These are phyloP conservation scores for Platycheirus rosarum DNA, from an alignment of 2,888 invertebrate genomes.

Conservation along the genomic window DNA sequence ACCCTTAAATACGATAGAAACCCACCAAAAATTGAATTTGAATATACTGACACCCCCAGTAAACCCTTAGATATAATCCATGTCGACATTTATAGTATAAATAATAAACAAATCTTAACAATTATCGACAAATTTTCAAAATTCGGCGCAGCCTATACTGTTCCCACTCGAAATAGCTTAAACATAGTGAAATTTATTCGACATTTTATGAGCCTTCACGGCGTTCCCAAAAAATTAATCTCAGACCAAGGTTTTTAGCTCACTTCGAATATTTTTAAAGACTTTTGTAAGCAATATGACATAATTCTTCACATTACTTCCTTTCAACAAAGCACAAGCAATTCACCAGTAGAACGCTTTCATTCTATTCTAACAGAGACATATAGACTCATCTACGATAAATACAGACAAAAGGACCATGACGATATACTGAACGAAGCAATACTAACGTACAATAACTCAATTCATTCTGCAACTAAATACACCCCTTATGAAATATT, in stretches of 20 bases:
- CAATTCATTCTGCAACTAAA: slow-evolving; percentile 26
- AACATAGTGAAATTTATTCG: neutral
- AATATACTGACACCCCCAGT: no score
- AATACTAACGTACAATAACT: slow-evolving; percentile 26
- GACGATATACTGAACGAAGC: slow-evolving; percentile 15
- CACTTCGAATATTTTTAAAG: neutral
- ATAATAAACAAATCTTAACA: no score
- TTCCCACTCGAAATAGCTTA: no score
- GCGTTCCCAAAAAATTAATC: neutral
- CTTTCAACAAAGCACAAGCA: slow-evolving; percentile 8
- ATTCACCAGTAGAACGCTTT: slow-evolving; percentile 11
- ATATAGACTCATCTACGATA: neutral
- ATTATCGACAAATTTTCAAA: no score
- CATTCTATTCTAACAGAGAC: slow-evolving; percentile 10
- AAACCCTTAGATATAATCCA: no score
- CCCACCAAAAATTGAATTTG: no score
- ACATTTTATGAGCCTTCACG: neutral
- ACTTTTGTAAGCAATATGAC: neutral
- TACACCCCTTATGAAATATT: slow-evolving; percentile 28
- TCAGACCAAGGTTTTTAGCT: neutral
- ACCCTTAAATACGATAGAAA: no score
- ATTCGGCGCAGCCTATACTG: no score
- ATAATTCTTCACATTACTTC: slow-evolving; percentile 9
- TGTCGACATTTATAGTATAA: no score
- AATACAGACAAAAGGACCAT: neutral